Percentiles rank a stretch among this genome's conserved stretches.
These are phyloP conservation scores for Galerucella pusilla DNA, from an alignment of 2,888 invertebrate species.

Conservation along the genomic window DNA sequence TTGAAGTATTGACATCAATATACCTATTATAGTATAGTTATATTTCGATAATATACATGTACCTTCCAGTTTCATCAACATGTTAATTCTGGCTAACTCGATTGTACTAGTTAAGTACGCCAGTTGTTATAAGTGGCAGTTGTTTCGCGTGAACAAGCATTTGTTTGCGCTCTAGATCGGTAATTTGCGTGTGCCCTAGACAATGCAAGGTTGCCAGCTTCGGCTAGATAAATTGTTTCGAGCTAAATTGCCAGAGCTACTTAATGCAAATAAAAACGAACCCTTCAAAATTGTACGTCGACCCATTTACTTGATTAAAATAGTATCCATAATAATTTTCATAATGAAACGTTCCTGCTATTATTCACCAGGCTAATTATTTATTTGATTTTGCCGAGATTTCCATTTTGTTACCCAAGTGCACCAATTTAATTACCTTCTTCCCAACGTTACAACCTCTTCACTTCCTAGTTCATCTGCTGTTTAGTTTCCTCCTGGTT, in stretches of 20 bases:
- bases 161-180: constrained; percentile 66
- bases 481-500: too few relatives aligned
- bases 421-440: too few relatives aligned
- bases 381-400: too few relatives aligned
- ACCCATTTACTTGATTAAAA: too few relatives aligned
- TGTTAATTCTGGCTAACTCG: constrained; percentile 46
- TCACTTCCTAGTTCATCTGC: too few relatives aligned
- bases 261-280: not conserved
- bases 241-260: not conserved
- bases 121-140: constrained; percentile 64
- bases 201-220: constrained; percentile 3
- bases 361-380: too few relatives aligned
- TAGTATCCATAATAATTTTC: too few relatives aligned
- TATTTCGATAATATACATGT: not conserved
- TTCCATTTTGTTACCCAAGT: too few relatives aligned
- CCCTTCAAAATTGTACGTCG: not conserved
- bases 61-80: constrained; percentile 32
- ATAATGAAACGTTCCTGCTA: too few relatives aligned
- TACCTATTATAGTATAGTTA: not conserved
- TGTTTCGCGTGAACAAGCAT: constrained; percentile 67
- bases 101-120: constrained; percentile 55
- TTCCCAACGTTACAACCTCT: too few relatives aligned
- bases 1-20: not conserved
- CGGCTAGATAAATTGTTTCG: not conserved
- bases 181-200: constrained; percentile 65